Evolutionary conservation across 2,888 invertebrate species (phyloP).

Genomic region (Helleia helle): DNA sequence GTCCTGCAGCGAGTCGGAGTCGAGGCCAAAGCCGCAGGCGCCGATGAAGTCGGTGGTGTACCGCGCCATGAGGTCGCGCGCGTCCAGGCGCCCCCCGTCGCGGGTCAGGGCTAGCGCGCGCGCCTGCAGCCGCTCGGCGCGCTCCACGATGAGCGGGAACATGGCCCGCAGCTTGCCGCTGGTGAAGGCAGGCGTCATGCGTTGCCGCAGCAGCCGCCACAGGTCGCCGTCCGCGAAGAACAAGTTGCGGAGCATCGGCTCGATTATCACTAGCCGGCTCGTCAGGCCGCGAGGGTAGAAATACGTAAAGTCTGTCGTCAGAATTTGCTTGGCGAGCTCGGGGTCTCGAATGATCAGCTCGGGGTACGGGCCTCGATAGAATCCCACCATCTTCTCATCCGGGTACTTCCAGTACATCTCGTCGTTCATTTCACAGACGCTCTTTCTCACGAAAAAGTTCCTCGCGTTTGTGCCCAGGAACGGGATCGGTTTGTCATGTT

Average conservation of each 20-base stretch:
- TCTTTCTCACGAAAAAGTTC: slow-evolving; percentile 31
- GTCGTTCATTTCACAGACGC: slow-evolving; percentile 30
- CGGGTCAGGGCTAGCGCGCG: slow-evolving; percentile 25
- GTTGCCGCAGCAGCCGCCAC: slow-evolving; percentile 44
- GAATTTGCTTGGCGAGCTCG: slow-evolving; percentile 35
- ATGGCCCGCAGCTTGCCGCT: slow-evolving; percentile 44
- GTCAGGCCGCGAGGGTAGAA: slow-evolving; percentile 40
- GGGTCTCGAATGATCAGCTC: slow-evolving; percentile 44
- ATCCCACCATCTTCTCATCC: slow-evolving; percentile 39
- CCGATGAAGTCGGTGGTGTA: slow-evolving; percentile 53
- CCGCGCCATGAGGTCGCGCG: slow-evolving; percentile 47
- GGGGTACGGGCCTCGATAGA: slow-evolving; percentile 32
- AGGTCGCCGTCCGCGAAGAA: slow-evolving; percentile 45
- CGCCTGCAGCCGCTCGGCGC: slow-evolving; percentile 36
- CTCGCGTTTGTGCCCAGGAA: slow-evolving; percentile 38
- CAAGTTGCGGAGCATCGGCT: slow-evolving; percentile 41
- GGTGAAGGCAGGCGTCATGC: slow-evolving; percentile 45
- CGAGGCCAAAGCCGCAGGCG: slow-evolving; percentile 46
- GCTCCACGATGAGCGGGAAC: slow-evolving; percentile 45
- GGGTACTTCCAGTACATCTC: slow-evolving; percentile 44
- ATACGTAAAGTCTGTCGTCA: slow-evolving; percentile 37
- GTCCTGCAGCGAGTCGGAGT: slow-evolving; percentile 38
- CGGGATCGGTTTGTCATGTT: slow-evolving; percentile 37
- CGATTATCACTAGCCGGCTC: slow-evolving; percentile 27
- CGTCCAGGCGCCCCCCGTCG: slow-evolving; percentile 30